Evolutionary conservation across 2,888 invertebrate species (phyloP).

Genomic region (Drosophila incognita): DNA sequence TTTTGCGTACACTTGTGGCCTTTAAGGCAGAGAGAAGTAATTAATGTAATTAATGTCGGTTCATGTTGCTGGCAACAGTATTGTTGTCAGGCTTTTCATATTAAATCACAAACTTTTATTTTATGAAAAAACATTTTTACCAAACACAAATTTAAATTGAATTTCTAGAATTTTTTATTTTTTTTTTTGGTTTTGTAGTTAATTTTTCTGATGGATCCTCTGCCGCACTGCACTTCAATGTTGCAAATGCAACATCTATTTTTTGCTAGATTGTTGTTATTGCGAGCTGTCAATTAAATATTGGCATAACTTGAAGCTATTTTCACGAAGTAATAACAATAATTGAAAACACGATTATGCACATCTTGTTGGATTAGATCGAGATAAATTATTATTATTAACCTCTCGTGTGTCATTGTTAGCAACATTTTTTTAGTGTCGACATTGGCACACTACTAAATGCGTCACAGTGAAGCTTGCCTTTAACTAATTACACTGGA

Average conservation of each 20-base stretch:
- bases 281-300: not conserved
- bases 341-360: constrained; percentile 25
- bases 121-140: too few species aligned
- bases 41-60: not conserved
- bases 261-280: constrained; percentile 10
- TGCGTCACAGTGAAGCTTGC: constrained; percentile 3
- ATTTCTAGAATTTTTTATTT: not conserved
- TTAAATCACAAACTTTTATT: too few species aligned
- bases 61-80: constrained; percentile 12
- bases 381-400: constrained; percentile 4
- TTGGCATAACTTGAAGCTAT: constrained; percentile 2
- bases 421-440: constrained; percentile 25
- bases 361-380: not conserved
- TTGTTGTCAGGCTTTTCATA: constrained; percentile 1
- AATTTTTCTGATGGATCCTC: not conserved
- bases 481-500: not conserved
- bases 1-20: constrained; percentile 40
- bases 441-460: constrained; percentile 22
- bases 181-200: not conserved
- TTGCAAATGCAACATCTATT: not conserved
- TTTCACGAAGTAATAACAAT: constrained; percentile 20
- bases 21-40: not conserved
- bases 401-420: constrained; percentile 40
- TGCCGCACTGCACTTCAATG: not conserved
- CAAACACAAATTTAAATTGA: not conserved